Conservation (phyloP, 2,888 invertebrate species). For the Erynnis tages region DNA sequence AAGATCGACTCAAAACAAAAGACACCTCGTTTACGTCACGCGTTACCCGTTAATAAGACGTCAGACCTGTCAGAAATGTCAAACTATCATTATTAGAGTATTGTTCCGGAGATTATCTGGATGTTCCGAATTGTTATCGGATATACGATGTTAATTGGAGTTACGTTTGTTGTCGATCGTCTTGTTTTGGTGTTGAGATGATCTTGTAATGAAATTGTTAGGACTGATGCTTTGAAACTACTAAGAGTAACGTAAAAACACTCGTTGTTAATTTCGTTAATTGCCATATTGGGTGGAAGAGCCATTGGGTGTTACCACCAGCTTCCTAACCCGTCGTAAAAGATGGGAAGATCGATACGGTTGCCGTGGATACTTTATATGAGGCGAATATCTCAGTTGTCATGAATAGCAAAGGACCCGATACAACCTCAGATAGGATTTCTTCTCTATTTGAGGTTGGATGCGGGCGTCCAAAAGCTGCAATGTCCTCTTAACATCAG, state of each 20-base stretch:
- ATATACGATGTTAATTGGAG: constrained; percentile 22
- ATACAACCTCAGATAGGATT: no score
- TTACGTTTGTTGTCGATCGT: background rate
- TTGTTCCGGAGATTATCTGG: constrained; percentile 46
- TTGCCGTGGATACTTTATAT: no score
- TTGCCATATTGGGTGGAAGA: no score
- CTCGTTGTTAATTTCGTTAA: no score
- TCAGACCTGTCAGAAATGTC: constrained; percentile 60
- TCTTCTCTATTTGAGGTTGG: no score
- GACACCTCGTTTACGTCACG: constrained; percentile 12
- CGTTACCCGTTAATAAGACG: constrained; percentile 51
- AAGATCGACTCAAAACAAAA: constrained; percentile 26
- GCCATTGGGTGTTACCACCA: no score
- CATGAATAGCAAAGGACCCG: no score
- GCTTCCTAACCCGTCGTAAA: no score
- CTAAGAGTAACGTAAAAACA: background rate
- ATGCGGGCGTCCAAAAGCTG: no score
- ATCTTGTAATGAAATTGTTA: constrained; percentile 4
- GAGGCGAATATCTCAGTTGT: no score
- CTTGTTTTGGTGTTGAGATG: constrained; percentile 14
- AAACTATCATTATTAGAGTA: constrained; percentile 52
- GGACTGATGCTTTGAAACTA: background rate
- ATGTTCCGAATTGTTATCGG: constrained; percentile 30
- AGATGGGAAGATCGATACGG: no score
- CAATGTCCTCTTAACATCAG: no score